Percentiles rank a stretch among this genome's conserved stretches.
Conservation (phyloP, 2,797 vertebrate genomes). For the Notolepis coatsorum region DNA sequence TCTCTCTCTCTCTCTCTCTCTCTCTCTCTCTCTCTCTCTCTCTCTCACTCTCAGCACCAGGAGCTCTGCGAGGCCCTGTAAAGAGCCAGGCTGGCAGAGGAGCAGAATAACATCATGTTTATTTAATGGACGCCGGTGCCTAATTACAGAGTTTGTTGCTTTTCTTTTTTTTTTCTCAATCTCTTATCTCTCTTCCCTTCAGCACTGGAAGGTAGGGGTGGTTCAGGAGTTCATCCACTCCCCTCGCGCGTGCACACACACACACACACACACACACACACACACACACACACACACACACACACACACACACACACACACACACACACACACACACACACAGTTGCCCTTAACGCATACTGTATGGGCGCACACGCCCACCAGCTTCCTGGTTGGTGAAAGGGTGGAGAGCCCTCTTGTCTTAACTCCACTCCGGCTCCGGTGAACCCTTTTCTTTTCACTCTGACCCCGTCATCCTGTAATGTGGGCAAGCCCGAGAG, state of each 20-base stretch:
- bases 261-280: too few species aligned
- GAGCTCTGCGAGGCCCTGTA: background rate
- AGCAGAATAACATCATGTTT: constrained; percentile 72
- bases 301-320: too few species aligned
- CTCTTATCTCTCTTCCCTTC: background rate
- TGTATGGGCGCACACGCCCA: too few species aligned
- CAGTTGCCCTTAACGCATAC: too few species aligned
- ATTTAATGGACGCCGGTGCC: constrained; percentile 72
- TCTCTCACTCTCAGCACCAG: background rate
- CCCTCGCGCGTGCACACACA: constrained; percentile 24
- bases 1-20: constrained; percentile 1
- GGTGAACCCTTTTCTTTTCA: too few species aligned
- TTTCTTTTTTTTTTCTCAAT: constrained; percentile 48
- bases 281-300: too few species aligned
- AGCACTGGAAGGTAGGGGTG: constrained; percentile 28
- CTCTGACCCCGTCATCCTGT: too few species aligned
- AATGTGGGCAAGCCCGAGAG: too few species aligned
- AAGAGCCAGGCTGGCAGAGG: constrained; percentile 19
- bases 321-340: too few species aligned
- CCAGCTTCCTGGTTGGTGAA: too few species aligned
- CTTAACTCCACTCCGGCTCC: too few species aligned
- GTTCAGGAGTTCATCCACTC: constrained; percentile 80
- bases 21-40: background rate
- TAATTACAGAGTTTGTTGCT: constrained; percentile 74
- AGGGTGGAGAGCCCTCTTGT: too few species aligned